Conservation (phyloP, 2,888 invertebrate species). For the Caenorhabditis panamensis region DNA sequence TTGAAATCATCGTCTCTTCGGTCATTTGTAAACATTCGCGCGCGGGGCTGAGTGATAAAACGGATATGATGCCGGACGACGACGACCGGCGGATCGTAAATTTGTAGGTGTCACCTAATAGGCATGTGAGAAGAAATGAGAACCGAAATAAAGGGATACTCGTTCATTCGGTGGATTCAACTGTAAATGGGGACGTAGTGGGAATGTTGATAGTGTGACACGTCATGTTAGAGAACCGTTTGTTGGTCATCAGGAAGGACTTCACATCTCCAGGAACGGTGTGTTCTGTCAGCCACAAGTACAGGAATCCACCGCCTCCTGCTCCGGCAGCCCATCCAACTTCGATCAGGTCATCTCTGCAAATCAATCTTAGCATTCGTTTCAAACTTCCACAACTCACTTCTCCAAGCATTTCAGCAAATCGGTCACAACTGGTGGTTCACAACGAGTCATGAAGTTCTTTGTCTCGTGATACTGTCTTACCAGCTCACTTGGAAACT, state of each 20-base stretch:
- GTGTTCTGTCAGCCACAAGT: slow-evolving; percentile 63
- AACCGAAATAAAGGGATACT: neutral
- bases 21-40: slow-evolving; percentile 52
- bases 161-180: slow-evolving; percentile 32
- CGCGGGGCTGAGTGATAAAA: slow-evolving; percentile 33
- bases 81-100: slow-evolving; percentile 42
- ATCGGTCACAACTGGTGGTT: slow-evolving; percentile 67
- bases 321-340: slow-evolving; percentile 76
- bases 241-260: neutral
- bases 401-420: slow-evolving; percentile 56
- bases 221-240: slow-evolving; percentile 35
- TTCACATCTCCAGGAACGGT: slow-evolving; percentile 30
- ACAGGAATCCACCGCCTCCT: slow-evolving; percentile 77
- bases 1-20: slow-evolving; percentile 46
- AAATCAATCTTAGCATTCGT: slow-evolving; percentile 1
- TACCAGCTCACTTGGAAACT: slow-evolving; percentile 64
- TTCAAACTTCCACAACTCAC: neutral
- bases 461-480: slow-evolving; percentile 70
- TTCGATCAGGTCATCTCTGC: slow-evolving; percentile 53
- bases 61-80: slow-evolving; percentile 21
- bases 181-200: slow-evolving; percentile 10
- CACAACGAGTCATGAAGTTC: slow-evolving; percentile 72
- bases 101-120: slow-evolving; percentile 57
- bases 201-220: slow-evolving; percentile 45
- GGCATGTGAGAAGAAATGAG: slow-evolving; percentile 40